Conservation (phyloP, 2,113 vertebrate species). For the Noctilio leporinus region DNA sequence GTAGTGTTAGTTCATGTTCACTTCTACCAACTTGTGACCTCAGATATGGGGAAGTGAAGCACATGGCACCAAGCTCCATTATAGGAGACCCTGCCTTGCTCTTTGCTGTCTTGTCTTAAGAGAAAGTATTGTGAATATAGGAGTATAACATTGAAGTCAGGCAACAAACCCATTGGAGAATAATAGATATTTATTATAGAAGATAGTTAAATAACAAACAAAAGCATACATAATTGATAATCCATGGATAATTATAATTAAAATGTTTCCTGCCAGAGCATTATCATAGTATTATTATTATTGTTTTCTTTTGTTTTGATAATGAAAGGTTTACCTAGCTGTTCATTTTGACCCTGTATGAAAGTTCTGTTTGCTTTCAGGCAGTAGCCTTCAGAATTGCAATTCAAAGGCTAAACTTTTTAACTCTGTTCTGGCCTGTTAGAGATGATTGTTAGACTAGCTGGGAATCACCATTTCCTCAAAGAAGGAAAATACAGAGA, state of each 20-base stretch:
- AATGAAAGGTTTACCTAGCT: neutral
- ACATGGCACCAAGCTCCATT: neutral
- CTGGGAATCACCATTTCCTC: neutral
- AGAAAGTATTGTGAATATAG: neutral
- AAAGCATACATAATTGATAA: neutral
- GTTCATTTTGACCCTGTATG: neutral
- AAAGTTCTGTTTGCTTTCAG: constrained; percentile 18
- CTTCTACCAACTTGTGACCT: neutral
- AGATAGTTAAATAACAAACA: neutral
- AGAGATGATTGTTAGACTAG: neutral
- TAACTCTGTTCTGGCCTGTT: neutral
- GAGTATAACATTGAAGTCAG: neutral
- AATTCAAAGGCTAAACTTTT: neutral
- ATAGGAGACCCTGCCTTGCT: neutral
- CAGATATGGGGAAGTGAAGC: neutral
- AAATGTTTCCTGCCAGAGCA: neutral
- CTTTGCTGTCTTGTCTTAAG: neutral
- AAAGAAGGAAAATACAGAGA: neutral
- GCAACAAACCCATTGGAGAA: neutral
- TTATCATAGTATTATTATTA: too few relatives aligned
- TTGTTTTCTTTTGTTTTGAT: constrained; percentile 1
- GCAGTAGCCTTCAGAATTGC: neutral
- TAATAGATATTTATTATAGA: neutral
- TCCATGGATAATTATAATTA: neutral
- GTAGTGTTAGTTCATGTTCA: neutral